Percentiles rank a stretch among this genome's conserved stretches.
These are phyloP conservation scores for Sitophilus oryzae DNA, from an alignment of 1,140 invertebrate species.

Conservation along the genomic window DNA sequence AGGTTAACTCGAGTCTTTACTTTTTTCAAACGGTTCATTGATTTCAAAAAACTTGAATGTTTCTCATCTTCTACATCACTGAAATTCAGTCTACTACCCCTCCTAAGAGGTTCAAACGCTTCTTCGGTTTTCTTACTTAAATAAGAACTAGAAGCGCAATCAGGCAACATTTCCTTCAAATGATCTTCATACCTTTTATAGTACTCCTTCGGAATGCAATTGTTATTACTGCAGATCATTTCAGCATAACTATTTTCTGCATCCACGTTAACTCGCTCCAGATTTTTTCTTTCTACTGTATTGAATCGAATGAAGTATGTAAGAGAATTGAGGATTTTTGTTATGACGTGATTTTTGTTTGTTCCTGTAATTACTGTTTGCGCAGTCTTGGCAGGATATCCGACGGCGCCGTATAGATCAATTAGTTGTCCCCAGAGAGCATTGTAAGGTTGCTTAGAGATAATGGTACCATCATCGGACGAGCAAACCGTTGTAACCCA, in stretches of 20 bases:
- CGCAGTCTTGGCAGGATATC: constrained; percentile 65
- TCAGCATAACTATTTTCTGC: constrained; percentile 32
- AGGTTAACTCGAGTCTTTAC: constrained; percentile 1
- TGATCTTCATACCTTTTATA: constrained; percentile 39
- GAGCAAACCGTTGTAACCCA: constrained; percentile 75
- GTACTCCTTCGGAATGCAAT: constrained; percentile 27
- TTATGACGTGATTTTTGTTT: constrained; percentile 57
- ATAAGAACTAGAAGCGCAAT: neutral
- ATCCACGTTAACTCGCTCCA: constrained; percentile 25
- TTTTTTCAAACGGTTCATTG: constrained; percentile 3
- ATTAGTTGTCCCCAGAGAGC: constrained; percentile 80
- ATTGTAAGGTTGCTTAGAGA: constrained; percentile 59
- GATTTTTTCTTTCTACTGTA: constrained; percentile 51
- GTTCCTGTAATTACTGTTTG: constrained; percentile 73
- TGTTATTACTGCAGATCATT: constrained; percentile 28
- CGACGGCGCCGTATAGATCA: constrained; percentile 77
- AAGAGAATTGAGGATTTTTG: constrained; percentile 60
- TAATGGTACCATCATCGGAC: constrained; percentile 24
- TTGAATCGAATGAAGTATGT: constrained; percentile 81
- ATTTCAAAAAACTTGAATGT: neutral
- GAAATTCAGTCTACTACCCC: neutral
- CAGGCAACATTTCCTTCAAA: constrained; percentile 22
- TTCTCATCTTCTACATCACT: neutral
- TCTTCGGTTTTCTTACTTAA: constrained; percentile 5
- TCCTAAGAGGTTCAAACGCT: constrained; percentile 8